phyloP scores from a whole-genome alignment of 2,113 vertebrate genomes.

The Callipepla squamata region DNA sequence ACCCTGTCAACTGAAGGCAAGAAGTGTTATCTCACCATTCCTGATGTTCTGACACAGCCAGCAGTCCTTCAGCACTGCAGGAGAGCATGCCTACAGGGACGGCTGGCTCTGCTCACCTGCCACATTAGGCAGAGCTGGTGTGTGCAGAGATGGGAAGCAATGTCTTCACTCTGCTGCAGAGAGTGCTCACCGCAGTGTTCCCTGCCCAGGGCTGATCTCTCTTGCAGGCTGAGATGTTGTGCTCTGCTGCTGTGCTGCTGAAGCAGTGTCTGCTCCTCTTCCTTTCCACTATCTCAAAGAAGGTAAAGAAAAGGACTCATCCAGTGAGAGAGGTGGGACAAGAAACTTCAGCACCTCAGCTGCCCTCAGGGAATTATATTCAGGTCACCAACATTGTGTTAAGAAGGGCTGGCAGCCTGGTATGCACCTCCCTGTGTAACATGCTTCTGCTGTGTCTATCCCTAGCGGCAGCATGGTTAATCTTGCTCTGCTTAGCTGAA shows the following conservation, averaged over 20 bases:
- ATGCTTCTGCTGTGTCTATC: neutral
- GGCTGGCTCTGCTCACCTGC: too few relatives aligned
- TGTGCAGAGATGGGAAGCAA: too few relatives aligned
- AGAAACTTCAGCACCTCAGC: neutral
- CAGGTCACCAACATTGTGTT: neutral
- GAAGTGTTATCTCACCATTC: neutral
- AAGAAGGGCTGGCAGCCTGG: rapidly evolving
- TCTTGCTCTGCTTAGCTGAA: neutral
- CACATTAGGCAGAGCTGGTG: neutral
- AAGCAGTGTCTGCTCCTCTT: rapidly evolving
- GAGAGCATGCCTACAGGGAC: neutral
- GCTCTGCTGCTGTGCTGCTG: neutral
- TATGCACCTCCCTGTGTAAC: neutral
- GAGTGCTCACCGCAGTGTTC: neutral
- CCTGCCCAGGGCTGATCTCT: neutral
- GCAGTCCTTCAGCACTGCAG: neutral
- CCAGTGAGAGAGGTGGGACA: rapidly evolving
- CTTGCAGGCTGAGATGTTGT: neutral
- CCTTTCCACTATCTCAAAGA: neutral
- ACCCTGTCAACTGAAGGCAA: neutral
- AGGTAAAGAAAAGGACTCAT: neutral
- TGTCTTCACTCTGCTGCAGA: too few relatives aligned
- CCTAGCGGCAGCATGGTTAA: neutral
- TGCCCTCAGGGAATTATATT: neutral
- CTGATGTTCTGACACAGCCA: neutral